phyloP scores from a whole-genome alignment of 2,113 vertebrate genomes.

The Rhagologus leucostigma region DNA sequence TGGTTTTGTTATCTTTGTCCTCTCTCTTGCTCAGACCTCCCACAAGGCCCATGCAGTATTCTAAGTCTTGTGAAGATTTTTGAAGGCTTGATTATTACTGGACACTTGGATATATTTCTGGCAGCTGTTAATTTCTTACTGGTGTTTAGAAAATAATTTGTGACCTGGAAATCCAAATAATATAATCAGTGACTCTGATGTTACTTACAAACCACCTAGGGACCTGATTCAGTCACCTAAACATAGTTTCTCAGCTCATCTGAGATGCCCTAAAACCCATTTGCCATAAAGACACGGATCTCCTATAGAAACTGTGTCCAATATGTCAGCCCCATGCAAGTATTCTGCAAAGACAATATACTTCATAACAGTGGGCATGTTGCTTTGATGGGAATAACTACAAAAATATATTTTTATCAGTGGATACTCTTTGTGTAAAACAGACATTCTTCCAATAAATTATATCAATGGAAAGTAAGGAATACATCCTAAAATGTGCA shows the following conservation, averaged over 20 bases:
- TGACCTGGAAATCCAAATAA: background rate
- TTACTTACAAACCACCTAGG: background rate
- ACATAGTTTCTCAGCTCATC: background rate
- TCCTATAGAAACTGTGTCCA: background rate
- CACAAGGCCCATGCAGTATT: fast-evolving
- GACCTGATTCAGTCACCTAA: background rate
- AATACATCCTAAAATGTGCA: background rate
- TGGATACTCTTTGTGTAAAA: background rate
- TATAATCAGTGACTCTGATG: background rate
- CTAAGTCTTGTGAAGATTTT: background rate
- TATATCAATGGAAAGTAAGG: background rate
- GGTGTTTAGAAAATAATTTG: background rate
- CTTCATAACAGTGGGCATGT: background rate
- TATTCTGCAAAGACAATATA: background rate
- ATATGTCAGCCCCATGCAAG: background rate
- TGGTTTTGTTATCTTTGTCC: background rate
- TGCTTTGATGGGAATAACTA: background rate
- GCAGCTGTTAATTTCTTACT: background rate
- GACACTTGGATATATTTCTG: background rate
- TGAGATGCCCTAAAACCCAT: background rate
- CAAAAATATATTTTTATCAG: background rate
- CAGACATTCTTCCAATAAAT: background rate
- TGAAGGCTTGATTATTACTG: background rate
- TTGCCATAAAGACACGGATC: background rate
- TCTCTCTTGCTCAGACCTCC: background rate